These are phyloP conservation scores for Synodontis membranacea DNA, from an alignment of 2,113 vertebrate genomes.

Conservation along the genomic window DNA sequence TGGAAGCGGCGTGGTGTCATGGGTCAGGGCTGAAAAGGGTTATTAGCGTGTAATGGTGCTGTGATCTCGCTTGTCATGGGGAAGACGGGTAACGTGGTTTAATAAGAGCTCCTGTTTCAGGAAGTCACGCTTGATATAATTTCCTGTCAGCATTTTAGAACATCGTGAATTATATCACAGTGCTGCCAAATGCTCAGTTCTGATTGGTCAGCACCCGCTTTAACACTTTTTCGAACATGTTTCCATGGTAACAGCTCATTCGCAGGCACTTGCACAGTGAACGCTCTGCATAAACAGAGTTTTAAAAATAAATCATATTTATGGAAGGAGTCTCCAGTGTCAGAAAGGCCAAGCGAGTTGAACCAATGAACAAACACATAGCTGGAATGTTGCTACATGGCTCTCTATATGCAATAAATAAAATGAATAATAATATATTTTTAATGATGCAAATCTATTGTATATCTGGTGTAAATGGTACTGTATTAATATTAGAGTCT, in stretches of 20 bases:
- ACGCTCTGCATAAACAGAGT: too few relatives aligned
- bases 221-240: background rate
- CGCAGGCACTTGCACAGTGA: background rate
- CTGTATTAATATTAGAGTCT: too few relatives aligned
- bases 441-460: too few relatives aligned
- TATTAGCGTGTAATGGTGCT: background rate
- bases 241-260: background rate
- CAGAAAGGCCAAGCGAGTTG: background rate
- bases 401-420: too few relatives aligned
- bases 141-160: background rate
- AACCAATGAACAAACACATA: too few relatives aligned
- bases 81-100: background rate
- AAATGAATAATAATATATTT: too few relatives aligned
- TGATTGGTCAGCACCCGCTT: background rate
- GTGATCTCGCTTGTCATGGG: background rate
- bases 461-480: too few relatives aligned
- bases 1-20: background rate
- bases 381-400: too few relatives aligned
- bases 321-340: background rate
- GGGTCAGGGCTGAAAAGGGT: background rate
- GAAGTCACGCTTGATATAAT: background rate
- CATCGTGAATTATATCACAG: background rate
- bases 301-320: too few relatives aligned
- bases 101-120: background rate
- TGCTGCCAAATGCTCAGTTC: background rate